Conservation (phyloP, 1,140 invertebrate genomes). For the Acromyrmex echinatior region DNA sequence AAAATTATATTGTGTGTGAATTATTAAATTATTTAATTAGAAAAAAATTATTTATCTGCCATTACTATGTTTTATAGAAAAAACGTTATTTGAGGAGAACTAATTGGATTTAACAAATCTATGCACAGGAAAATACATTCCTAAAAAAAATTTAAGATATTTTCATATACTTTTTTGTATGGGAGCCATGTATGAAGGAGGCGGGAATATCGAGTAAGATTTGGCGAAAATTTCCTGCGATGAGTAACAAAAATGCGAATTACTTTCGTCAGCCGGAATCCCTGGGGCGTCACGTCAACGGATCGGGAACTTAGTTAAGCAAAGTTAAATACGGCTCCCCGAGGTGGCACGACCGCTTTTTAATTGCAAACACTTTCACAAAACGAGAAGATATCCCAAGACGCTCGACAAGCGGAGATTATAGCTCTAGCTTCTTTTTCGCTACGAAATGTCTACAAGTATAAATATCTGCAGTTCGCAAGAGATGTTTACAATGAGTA, state of each 20-base stretch:
- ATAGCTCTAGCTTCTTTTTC: constrained; percentile 35
- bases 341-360: constrained; percentile 84
- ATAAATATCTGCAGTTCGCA: constrained; percentile 3
- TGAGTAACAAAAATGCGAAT: constrained; percentile 71
- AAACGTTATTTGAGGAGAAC: not conserved
- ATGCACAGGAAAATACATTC: not conserved
- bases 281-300: constrained; percentile 83
- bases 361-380: constrained; percentile 85
- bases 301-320: constrained; percentile 85
- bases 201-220: constrained; percentile 16
- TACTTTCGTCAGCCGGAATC: constrained; percentile 77
- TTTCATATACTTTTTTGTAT: not conserved
- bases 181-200: not conserved
- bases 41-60: not conserved
- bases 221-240: constrained; percentile 48
- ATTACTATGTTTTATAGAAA: not conserved
- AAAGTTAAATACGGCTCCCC: constrained; percentile 86
- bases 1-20: not conserved
- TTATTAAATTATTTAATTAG: not conserved
- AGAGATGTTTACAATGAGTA: constrained; percentile 17
- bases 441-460: constrained; percentile 4
- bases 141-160: not conserved
- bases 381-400: constrained; percentile 76
- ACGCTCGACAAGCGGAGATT: constrained; percentile 25
- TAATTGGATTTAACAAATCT: not conserved